Evolutionary conservation across 1,140 invertebrate genomes (phyloP), one percentile per base, ranked within the genome.

Genomic region (Zaprionus ornatus): DNA sequence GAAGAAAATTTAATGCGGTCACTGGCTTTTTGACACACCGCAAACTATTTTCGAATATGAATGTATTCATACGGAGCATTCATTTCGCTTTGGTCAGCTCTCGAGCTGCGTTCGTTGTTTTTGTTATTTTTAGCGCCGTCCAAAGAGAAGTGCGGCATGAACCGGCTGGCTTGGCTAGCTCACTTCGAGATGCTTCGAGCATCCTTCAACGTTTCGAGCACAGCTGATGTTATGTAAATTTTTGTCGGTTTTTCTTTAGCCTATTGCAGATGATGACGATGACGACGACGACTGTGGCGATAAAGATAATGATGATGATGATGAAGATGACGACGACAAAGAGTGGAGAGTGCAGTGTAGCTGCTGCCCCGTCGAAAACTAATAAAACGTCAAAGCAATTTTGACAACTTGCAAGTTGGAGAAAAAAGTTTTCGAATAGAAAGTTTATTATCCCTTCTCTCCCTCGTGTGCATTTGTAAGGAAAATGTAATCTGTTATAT

Each of bases 371-470:
- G 70, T 66, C 79, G 54, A 68, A 87, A 87, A 88, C 84, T 87
- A 87, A 87, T 87, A 87, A 87, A 88, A 87, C 84, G 83, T 88
- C 84, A 88, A 83, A 84, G 84, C 84, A 88, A 80, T 88, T 87
- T 83, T 75, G 77, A 83, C 83, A 87, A 88, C 83, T 74, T 69
- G 70, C 80, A 82, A 80, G 64, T 82, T 77, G 73, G 42, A 37
- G 40, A 54, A 75, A 74, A 69, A 71, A 70, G 54, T 71, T 71
- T 52, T 25, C 48, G 59, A 71, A 71, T 66, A 45, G 32, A 61
- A 76, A 76, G 62, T 35, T 75, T 70, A 29, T 45, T 55, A 35
- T 59, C 7, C 56, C 50, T 17, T 29, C 52, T 10, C 48, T 12
- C 57, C 64, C 25, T 35, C 7, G 9, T 50, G 37, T 21, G 45